phyloP scores from a whole-genome alignment of 2,888 invertebrate species.

The Acrocera orbiculus region DNA sequence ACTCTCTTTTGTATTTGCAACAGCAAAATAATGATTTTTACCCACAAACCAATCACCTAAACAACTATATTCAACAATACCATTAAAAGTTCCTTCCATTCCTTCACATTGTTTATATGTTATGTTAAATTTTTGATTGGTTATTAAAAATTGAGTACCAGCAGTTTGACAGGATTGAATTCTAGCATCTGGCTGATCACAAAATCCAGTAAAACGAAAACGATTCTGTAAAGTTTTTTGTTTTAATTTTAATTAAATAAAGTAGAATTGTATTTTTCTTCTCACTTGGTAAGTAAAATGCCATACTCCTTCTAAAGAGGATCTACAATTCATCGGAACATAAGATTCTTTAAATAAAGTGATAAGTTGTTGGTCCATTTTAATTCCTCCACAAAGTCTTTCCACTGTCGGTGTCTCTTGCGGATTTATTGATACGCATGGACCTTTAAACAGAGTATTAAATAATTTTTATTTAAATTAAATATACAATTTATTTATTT shows the following conservation, averaged over 20 bases:
- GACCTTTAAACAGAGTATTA: constrained; percentile 32
- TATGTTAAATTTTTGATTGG: constrained; percentile 92
- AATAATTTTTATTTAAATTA: not conserved
- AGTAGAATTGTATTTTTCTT: not conserved
- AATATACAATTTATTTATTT: not conserved
- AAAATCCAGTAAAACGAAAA: constrained; percentile 81
- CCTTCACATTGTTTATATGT: constrained; percentile 80
- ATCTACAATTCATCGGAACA: constrained; percentile 77
- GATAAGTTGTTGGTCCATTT: constrained; percentile 60
- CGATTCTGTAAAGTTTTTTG: constrained; percentile 41
- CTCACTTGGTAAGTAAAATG: constrained; percentile 69
- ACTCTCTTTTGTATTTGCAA: constrained; percentile 92
- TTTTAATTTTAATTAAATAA: not conserved
- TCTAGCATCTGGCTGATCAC: constrained; percentile 71
- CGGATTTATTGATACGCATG: constrained; percentile 52
- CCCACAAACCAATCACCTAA: constrained; percentile 90
- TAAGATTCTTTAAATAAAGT: constrained; percentile 82
- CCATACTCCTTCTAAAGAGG: constrained; percentile 91
- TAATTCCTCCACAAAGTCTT: constrained; percentile 56
- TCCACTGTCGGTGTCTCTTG: constrained; percentile 52
- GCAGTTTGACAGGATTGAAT: constrained; percentile 90
- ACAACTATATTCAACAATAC: constrained; percentile 83
- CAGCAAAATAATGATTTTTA: constrained; percentile 92
- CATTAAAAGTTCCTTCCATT: constrained; percentile 79
- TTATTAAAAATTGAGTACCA: constrained; percentile 87